Evolutionary conservation across 2,888 invertebrate species (phyloP), one percentile per base, ranked within the genome.

Genomic region (Sesia apiformis): DNA sequence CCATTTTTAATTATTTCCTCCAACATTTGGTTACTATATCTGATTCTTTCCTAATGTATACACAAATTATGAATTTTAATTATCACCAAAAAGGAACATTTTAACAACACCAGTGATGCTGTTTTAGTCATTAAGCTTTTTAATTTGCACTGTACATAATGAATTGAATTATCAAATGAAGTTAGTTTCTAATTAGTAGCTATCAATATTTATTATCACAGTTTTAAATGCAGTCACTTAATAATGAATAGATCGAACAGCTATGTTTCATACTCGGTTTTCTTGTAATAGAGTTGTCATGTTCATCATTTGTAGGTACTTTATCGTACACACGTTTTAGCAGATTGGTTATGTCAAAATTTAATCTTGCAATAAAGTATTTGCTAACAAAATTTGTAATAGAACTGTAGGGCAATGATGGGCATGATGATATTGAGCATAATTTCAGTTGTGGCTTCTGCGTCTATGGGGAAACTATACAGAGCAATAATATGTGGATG

Each of bases 401-500:
- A 23, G 23, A 23, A 23, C 23, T 23, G 23, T 23, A 23, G 23
- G 23, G 23, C 23, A 23, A 23, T 23, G 23, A 23, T 23, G 23
- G 23, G 23, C 23, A 23, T 23, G 23, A 23, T 23, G 23, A 23
- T 23, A 23, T 23, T 2, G 23, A 23, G 23, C 23, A 23, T 23
- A 23, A 23, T 23, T 23, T 23, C 23, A 23, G 1, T 23, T 23
- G 23, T 23, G 23, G 23, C 23, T 23, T 23, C 1, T 23, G 23
- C 23, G 23, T 23, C 1, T 23, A 2, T 2, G 23, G 23, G 23
- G 1, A 23, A 23, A 23, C 23, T 23, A 23, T 23, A 63, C 64
- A 75, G 78, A 88, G 88, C 87, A 88, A 88, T 88, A 88, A 87
- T 74, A 65, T 62, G 76, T 78, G 87, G 87, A 86, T 88, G 88